Evolutionary conservation across 2,888 invertebrate genomes (phyloP), one percentile per base, ranked within the genome.

Genomic region (Morpho helenor): DNA sequence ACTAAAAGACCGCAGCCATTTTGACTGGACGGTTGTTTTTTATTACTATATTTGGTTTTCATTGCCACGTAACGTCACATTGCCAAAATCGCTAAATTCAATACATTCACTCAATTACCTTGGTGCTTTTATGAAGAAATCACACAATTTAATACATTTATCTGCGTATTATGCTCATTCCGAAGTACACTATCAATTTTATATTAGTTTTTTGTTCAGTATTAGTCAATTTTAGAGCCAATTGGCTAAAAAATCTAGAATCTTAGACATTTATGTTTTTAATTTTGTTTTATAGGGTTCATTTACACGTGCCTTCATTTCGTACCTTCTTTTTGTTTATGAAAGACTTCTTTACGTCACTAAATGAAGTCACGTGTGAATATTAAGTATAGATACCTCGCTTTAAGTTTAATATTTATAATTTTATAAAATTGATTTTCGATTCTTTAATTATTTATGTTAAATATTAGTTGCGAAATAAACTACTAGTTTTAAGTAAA

Each of bases 141-240:
- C 31, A 31, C 31, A 5, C 31, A 31, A 31, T 31, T 31, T 31
- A 31, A 31, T 31, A 31, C 31, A 31, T 5, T 31, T 5, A 5
- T 31, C 3, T 5, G 31, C 31, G 31, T 31, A 5, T 31, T 31
- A 50, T 56, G 53, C 64, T 66, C 70, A 73, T 72, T 74, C 70
- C 71, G 66, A 59, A 52, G 54, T 57, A 60, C 62, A 72, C 78
- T 79, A 78, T 79, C 80, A 74, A 66, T 71, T 63, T 50, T 62
- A 46, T 46, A 49, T 48, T 56, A 51, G 52, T 62, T 49, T 59
- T 45, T 49, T 60, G 65, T 71, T 72, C 78, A 79, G 79, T 79
- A 77, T 79, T 79, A 77, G 50, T 50, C 4, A 48, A 50, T 53
- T 48, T 51, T 48, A 48, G 22, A 51, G 48, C 43, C 47, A 45